These are phyloP conservation scores for Triplophysa yarkandensis DNA, from an alignment of 2,797 vertebrate species.

Conservation along the genomic window DNA sequence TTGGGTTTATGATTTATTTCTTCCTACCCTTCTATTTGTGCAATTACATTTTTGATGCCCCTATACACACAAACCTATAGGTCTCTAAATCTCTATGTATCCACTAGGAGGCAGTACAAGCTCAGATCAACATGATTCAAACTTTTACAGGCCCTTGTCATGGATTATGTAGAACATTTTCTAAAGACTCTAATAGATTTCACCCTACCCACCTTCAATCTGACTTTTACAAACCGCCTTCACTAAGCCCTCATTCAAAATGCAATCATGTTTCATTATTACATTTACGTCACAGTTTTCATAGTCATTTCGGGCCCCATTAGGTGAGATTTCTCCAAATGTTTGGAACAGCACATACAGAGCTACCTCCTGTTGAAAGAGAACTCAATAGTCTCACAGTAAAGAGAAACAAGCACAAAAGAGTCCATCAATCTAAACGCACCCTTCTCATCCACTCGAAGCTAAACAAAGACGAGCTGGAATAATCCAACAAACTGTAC, in stretches of 20 bases:
- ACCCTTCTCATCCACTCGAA: conserved; percentile 32
- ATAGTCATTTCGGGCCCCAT: conserved; percentile 15
- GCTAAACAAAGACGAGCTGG: conserved; percentile 19
- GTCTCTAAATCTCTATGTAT: not conserved
- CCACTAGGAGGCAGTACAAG: conserved; percentile 13
- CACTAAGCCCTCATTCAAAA: not conserved
- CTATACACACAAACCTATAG: too few relatives aligned
- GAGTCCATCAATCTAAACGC: conserved; percentile 27
- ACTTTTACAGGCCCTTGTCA: not conserved
- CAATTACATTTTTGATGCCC: too few relatives aligned
- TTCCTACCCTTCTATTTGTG: too few relatives aligned
- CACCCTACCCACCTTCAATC: not conserved
- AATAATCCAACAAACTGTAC: conserved; percentile 17
- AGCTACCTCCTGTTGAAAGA: not conserved
- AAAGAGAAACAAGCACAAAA: conserved; percentile 34
- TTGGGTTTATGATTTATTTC: too few relatives aligned
- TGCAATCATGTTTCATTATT: not conserved
- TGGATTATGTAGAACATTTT: conserved; percentile 1
- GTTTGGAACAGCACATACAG: not conserved
- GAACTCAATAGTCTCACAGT: conserved; percentile 21
- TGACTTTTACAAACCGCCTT: not conserved
- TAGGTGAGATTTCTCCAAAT: conserved; percentile 12
- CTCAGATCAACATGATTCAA: not conserved
- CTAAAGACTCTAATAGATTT: not conserved
- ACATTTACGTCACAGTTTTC: not conserved